Percentiles rank a stretch among this genome's conserved stretches.
Conservation (phyloP, 2,113 vertebrate species). For the Herpetotheres cachinnans region DNA sequence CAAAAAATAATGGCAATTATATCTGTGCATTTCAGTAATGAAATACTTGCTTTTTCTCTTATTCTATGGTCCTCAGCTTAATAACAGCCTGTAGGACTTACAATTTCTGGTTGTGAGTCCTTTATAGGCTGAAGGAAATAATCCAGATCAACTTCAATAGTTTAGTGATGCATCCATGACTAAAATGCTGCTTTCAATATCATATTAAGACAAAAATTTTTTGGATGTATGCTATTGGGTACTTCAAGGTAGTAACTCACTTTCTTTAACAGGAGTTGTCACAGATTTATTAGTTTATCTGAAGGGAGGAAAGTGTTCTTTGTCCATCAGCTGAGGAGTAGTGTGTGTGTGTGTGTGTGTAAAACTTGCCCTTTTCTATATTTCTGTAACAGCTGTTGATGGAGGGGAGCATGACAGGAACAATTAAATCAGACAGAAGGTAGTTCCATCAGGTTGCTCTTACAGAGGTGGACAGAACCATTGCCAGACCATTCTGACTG, state of each 20-base stretch:
- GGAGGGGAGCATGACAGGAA: background rate
- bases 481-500: background rate
- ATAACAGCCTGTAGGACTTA: conserved; percentile 13
- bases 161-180: conserved; percentile 11
- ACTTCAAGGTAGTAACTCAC: background rate
- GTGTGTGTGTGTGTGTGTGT: background rate
- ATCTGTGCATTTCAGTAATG: conserved; percentile 40
- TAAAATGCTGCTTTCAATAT: conserved; percentile 51
- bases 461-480: conserved; percentile 7
- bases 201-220: background rate
- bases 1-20: conserved; percentile 50
- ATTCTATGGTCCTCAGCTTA: conserved; percentile 36
- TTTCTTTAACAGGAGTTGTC: background rate
- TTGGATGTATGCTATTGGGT: background rate
- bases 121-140: conserved; percentile 33
- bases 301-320: background rate
- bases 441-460: background rate
- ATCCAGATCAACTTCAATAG: conserved; percentile 22
- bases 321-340: background rate
- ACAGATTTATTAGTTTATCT: background rate
- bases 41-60: conserved; percentile 34
- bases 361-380: background rate
- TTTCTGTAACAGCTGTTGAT: background rate
- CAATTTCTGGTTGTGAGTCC: background rate
- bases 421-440: background rate